A percentile compares a stretch with the other conserved stretches of the same genome.
Evolutionary conservation across 2,113 vertebrate species (phyloP).

Genomic region (Phalacrocorax carbo): DNA sequence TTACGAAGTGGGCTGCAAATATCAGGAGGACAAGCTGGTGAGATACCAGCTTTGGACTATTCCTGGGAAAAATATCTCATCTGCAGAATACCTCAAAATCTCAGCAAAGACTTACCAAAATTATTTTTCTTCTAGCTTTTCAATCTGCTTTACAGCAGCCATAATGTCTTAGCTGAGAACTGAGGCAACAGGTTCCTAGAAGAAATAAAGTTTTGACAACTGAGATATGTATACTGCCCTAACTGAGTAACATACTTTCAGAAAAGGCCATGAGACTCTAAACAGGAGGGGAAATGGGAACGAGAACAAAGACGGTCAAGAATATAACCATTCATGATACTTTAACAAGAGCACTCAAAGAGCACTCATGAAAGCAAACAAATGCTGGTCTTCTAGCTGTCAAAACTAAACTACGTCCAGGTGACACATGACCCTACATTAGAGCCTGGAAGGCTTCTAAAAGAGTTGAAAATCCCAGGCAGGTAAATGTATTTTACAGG

Average conservation of each 20-base stretch:
- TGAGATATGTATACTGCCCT: background rate
- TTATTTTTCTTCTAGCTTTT: background rate
- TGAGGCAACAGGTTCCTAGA: background rate
- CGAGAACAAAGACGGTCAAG: background rate
- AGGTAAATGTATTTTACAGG: background rate
- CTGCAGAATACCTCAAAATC: background rate
- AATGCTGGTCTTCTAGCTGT: background rate
- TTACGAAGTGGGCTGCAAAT: background rate
- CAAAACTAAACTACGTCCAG: background rate
- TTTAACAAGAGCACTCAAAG: background rate
- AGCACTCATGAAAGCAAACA: background rate
- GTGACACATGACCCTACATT: background rate
- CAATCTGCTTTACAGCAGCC: background rate
- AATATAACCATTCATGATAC: background rate
- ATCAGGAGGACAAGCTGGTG: background rate
- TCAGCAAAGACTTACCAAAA: background rate
- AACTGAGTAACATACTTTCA: background rate
- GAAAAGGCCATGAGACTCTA: background rate
- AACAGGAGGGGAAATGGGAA: background rate
- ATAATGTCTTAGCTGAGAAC: background rate
- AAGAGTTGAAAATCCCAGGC: background rate
- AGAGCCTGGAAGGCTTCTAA: background rate
- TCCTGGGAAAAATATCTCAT: background rate
- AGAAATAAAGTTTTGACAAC: background rate
- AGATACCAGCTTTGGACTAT: background rate